Evolutionary conservation across 2,888 invertebrate genomes (phyloP).

Genomic region (Meiosimyza decipiens): DNA sequence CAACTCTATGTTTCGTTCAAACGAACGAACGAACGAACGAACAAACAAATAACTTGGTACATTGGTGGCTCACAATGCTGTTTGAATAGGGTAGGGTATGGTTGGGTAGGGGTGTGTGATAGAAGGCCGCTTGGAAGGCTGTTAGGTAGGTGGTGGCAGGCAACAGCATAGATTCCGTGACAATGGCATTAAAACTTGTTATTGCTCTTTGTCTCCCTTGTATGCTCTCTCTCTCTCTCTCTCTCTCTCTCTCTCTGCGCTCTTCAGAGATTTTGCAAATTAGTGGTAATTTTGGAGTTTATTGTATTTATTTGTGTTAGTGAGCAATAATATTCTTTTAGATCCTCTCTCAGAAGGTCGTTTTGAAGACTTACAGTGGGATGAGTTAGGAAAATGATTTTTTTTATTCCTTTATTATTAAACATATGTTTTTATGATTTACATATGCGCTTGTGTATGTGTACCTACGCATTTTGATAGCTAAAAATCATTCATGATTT

Average conservation of each 20-base stretch:
- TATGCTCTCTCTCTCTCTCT: background rate
- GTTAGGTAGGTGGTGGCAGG: constrained; percentile 24
- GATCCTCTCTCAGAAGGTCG: constrained; percentile 17
- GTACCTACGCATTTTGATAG: too few relatives aligned
- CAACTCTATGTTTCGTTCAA: constrained; percentile 51
- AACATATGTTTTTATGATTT: too few relatives aligned
- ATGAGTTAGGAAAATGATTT: constrained; percentile 4
- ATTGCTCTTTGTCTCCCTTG: constrained; percentile 6
- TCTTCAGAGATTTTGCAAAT: background rate
- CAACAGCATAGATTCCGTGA: constrained; percentile 47
- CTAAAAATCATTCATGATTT: too few relatives aligned
- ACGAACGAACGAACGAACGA: background rate
- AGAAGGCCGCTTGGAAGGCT: constrained; percentile 34
- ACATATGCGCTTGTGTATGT: too few relatives aligned
- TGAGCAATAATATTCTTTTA: background rate
- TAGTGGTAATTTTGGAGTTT: constrained; percentile 13
- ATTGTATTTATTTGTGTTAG: constrained; percentile 9
- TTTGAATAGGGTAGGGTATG: constrained; percentile 8
- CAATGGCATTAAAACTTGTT: constrained; percentile 56
- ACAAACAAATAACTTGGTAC: too few relatives aligned
- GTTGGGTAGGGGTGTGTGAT: background rate
- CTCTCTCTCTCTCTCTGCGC: background rate
- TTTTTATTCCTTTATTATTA: background rate
- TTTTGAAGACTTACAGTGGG: constrained; percentile 29
- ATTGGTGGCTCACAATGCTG: too few relatives aligned